phyloP scores from a whole-genome alignment of 2,113 vertebrate genomes.

The Ranitomeya variabilis region DNA sequence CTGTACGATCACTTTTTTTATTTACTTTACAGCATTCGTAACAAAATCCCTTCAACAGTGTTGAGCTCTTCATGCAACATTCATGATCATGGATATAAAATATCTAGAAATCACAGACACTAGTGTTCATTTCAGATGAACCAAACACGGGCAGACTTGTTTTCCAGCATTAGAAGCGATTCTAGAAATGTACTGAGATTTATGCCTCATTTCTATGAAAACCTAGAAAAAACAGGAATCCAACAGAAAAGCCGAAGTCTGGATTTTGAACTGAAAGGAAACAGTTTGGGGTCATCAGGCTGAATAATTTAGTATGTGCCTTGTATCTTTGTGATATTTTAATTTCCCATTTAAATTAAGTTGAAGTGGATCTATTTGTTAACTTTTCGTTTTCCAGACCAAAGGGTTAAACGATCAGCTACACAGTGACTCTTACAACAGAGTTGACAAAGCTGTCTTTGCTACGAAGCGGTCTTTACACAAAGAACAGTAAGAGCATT shows the following conservation, averaged over 20 bases:
- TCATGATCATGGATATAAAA: slow-evolving; percentile 36
- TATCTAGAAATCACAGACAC: background rate
- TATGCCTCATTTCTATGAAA: slow-evolving; percentile 30
- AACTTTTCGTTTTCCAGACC: background rate
- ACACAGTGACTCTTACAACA: too few relatives aligned
- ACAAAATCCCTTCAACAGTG: background rate
- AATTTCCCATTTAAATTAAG: background rate
- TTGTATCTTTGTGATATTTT: background rate
- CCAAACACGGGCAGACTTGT: background rate
- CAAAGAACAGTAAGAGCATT: too few relatives aligned
- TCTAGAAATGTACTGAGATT: slow-evolving; percentile 15
- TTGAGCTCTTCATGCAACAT: background rate
- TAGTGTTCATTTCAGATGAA: slow-evolving; percentile 3
- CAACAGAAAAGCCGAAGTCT: background rate
- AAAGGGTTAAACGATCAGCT: background rate
- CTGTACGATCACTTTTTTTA: background rate
- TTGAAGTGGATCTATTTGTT: background rate
- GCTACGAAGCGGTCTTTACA: too few relatives aligned
- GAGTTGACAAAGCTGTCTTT: too few relatives aligned
- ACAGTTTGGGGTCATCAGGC: slow-evolving; percentile 29
- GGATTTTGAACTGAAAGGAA: background rate
- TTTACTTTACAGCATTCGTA: slow-evolving; percentile 1
- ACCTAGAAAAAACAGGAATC: slow-evolving; percentile 8
- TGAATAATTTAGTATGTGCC: background rate
- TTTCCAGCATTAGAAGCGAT: slow-evolving; percentile 27